A percentile compares a stretch with the other conserved stretches of the same genome.
phyloP scores from a whole-genome alignment of 2,797 vertebrate genomes.

The Sebastes trivittatus region DNA sequence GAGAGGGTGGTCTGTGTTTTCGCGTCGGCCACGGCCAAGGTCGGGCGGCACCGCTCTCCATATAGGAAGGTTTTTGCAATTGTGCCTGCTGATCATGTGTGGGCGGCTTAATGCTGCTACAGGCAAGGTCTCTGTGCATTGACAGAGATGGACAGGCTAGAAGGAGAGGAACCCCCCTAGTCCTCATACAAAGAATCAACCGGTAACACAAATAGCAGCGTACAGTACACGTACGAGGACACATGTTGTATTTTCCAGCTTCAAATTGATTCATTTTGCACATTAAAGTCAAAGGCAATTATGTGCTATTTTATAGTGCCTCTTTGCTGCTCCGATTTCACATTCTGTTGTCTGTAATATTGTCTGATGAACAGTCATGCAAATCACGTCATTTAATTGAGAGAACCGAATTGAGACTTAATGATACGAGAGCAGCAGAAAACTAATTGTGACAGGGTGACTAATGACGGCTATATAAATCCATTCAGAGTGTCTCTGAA shows the following conservation, averaged over 20 bases:
- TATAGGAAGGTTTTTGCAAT: too few species aligned
- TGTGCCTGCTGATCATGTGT: too few species aligned
- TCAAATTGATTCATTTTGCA: background rate
- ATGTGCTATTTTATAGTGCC: background rate
- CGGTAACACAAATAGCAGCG: background rate
- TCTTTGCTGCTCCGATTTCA: background rate
- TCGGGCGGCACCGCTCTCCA: too few species aligned
- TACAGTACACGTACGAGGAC: background rate
- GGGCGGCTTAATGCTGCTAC: conserved; percentile 13
- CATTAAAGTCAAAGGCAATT: background rate
- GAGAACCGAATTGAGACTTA: conserved; percentile 41
- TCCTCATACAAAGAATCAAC: conserved; percentile 19
- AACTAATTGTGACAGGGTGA: conserved; percentile 55
- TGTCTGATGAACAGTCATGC: conserved; percentile 33
- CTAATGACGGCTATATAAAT: conserved; percentile 42
- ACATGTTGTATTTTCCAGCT: background rate
- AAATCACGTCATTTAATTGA: conserved; percentile 33
- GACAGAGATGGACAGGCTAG: conserved; percentile 36
- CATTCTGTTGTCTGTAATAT: background rate
- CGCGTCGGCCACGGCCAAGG: too few species aligned
- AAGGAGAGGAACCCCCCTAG: background rate
- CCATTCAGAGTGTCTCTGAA: conserved; percentile 18
- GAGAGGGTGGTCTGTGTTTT: too few species aligned
- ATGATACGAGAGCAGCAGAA: conserved; percentile 36
- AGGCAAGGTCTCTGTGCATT: conserved; percentile 49